These are phyloP conservation scores for Nymphalis c-album DNA, from an alignment of 2,888 invertebrate genomes.

Conservation along the genomic window DNA sequence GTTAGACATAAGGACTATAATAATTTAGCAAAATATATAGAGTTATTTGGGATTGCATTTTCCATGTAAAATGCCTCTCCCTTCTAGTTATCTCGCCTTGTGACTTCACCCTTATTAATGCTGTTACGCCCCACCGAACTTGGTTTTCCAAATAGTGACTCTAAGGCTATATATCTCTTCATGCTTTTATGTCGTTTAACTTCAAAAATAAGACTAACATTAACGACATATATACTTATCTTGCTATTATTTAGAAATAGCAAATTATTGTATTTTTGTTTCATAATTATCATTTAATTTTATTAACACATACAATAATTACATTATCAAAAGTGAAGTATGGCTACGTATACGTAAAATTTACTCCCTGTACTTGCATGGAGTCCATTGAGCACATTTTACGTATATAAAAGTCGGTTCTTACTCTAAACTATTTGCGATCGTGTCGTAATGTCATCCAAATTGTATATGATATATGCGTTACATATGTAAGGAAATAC, in stretches of 20 bases:
- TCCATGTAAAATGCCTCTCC: slow-evolving; percentile 51
- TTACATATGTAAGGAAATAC: too few relatives aligned
- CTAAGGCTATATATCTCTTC: slow-evolving; percentile 11
- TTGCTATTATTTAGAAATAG: not conserved
- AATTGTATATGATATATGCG: too few relatives aligned
- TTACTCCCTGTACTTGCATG: too few relatives aligned
- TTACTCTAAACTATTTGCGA: too few relatives aligned
- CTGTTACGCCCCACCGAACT: slow-evolving; percentile 49
- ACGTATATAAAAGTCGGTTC: too few relatives aligned
- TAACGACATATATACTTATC: not conserved
- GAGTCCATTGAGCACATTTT: too few relatives aligned
- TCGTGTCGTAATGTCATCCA: too few relatives aligned
- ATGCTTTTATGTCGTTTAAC: not conserved
- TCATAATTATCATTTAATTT: too few relatives aligned
- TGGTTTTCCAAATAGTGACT: slow-evolving; percentile 34
- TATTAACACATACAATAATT: too few relatives aligned
- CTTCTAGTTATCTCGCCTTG: slow-evolving; percentile 48
- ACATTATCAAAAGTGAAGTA: too few relatives aligned
- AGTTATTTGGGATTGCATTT: slow-evolving; percentile 40
- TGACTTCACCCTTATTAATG: slow-evolving; percentile 61
- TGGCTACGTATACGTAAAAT: too few relatives aligned
- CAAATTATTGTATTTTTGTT: too few relatives aligned
- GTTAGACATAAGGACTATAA: not conserved
- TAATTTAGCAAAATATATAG: not conserved
- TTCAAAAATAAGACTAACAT: not conserved